Conservation (phyloP, 2,113 vertebrate species). For the Marmota monax region DNA sequence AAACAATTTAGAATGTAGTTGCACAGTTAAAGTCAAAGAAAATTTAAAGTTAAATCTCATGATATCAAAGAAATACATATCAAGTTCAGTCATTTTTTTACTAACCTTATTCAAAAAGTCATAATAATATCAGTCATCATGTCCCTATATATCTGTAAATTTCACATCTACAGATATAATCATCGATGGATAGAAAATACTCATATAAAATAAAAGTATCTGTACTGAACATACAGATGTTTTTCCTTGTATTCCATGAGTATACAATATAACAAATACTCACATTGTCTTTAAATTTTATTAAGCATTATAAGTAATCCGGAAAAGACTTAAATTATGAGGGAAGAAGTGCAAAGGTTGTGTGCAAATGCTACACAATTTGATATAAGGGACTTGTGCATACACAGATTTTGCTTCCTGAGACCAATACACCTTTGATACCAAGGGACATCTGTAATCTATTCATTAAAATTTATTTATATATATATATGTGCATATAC, state of each 20-base stretch:
- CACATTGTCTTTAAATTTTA: not conserved
- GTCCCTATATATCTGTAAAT: fast-evolving
- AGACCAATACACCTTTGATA: not conserved
- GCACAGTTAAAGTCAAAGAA: slow-evolving; percentile 62
- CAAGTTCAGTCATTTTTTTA: not conserved
- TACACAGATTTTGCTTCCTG: too few species aligned
- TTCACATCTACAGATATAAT: not conserved
- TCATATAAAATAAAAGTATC: not conserved
- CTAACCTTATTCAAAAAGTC: not conserved
- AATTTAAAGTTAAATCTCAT: slow-evolving; percentile 34
- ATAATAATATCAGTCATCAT: not conserved
- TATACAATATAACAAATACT: not conserved
- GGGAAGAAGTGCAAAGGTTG: not conserved
- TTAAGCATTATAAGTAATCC: too few species aligned
- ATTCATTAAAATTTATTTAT: not conserved
- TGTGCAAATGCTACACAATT: not conserved
- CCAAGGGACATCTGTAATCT: not conserved
- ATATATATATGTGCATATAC: not conserved
- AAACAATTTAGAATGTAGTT: slow-evolving; percentile 70
- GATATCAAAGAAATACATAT: not conserved
- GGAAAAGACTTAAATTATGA: not conserved
- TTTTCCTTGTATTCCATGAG: not conserved
- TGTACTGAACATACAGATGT: fast-evolving
- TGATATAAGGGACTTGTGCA: too few species aligned
- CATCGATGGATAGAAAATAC: not conserved